Base-by-base conservation (phyloP, 2,797 vertebrate genomes). In the Dendrocincla tyrannina region DNA sequence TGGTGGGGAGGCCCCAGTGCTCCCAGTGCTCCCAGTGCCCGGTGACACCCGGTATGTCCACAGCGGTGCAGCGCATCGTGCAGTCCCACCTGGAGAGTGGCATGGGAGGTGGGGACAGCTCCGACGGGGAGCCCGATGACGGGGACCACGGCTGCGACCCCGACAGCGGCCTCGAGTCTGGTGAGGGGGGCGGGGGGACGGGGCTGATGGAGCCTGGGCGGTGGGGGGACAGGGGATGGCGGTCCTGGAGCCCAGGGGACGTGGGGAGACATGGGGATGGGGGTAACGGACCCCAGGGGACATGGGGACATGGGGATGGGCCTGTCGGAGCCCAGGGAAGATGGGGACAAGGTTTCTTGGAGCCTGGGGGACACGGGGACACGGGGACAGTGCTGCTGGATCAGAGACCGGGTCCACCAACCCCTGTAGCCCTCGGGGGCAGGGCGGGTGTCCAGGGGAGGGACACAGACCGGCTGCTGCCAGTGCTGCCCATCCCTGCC, bases 41-140 rank as follows among this genome's bases (percentile, higher is more conserved):
- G 33, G 53, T 0, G 5, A 89, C 39, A 23, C 44, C n/a, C 0
- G 6, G 39, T 7, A 3, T 13, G 10, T 13, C 74, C 84, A 4
- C 98, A 99, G 99, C 99, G 23, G 98, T 99, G 97, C 99, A 99
- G 98, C 99, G 99, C 98, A 99, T 99, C 80, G 99, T 99, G 88
- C 99, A 99, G 97, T 99, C 99, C 93, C 99, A 99, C 93, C 98
- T 99, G 98, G 99, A 98, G 98, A 97, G 98, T 5, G 97, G 98
- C 95, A 96, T 99, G 89, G 98, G 96, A 4, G 97, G 97, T 10
- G 98, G 98, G 7, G 98, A 97, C 56, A 97, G 97, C 75, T 98
- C 98, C 2, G 98, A 98, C 0, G 97, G 98, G 39, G 98, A 98
- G 16, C 91, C 96, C 2, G 97, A 98, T 1, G 97, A 98, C 0